phyloP scores from a whole-genome alignment of 1,140 invertebrate genomes.

The Drosophila lacertosa region DNA sequence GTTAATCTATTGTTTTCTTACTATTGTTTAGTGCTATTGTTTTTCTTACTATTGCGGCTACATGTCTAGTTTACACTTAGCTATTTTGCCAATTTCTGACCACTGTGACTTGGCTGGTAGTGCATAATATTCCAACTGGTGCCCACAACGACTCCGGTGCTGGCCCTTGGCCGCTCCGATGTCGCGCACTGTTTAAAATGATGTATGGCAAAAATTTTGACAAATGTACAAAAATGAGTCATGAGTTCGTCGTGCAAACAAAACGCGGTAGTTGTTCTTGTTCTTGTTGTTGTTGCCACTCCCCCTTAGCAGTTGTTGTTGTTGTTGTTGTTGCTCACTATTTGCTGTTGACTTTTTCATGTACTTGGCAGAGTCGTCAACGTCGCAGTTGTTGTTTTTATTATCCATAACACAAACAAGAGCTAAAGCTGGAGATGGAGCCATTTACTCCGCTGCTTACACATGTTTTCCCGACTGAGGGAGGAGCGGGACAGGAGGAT shows the following conservation, averaged over 20 bases:
- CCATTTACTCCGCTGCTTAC: slow-evolving; percentile 56
- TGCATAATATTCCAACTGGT: slow-evolving; percentile 42
- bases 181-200: slow-evolving; percentile 74
- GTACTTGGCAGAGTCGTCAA: slow-evolving; percentile 49
- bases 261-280: slow-evolving; percentile 54
- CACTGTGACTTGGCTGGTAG: slow-evolving; percentile 23
- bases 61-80: not conserved
- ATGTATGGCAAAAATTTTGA: slow-evolving; percentile 82
- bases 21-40: not conserved
- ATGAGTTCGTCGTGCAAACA: slow-evolving; percentile 77
- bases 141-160: slow-evolving; percentile 9
- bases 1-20: no score
- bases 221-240: slow-evolving; percentile 84
- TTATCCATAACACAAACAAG: slow-evolving; percentile 72
- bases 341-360: slow-evolving; percentile 79
- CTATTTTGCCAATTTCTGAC: not conserved
- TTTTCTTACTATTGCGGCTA: no score
- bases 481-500: no score
- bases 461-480: slow-evolving; percentile 68
- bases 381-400: slow-evolving; percentile 52
- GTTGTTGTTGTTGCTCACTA: slow-evolving; percentile 50
- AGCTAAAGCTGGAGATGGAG: slow-evolving; percentile 57
- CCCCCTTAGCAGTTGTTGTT: slow-evolving; percentile 13
- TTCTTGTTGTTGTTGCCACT: slow-evolving; percentile 25
- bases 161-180: slow-evolving; percentile 34